Evolutionary conservation across 2,888 invertebrate species (phyloP), one percentile per base, ranked within the genome.

Genomic region (Steinernema carpocapsae): DNA sequence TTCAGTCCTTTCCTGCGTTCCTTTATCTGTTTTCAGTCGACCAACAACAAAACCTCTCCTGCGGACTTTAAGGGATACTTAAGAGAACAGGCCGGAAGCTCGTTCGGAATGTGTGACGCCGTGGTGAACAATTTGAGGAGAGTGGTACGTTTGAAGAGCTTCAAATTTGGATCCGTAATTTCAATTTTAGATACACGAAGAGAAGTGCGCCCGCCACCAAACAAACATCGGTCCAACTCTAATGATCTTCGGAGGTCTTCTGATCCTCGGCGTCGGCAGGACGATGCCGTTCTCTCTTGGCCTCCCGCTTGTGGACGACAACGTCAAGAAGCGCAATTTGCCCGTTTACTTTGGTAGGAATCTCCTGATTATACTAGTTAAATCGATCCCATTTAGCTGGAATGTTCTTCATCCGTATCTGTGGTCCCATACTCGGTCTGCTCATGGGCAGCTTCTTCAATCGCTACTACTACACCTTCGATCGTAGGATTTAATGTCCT

Each of bases 221-320:
- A 76, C 85, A 4, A 76, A 78, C 71, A 19, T 81, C 24, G 86
- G 84, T 0, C 87, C 87, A 14, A 86, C 85, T 70, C 77, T 80
- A 70, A 85, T 86, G 76, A 86, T 88, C 56, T 87, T 88, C 77
- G 73, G 81, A 26, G 87, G 86, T 7, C 78, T 87, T 22, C 75
- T 88, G 32, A 79, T 88, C 24, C 79, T 87, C 7, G 87, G 87
- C 74, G 81, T 87, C 45, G 87, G 87, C 19, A 79, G 87, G 72
- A 87, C 86, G 19, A 87, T 88, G 87, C 87, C 87, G 0, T 88
- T 86, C 76, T 85, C 87, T 1, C 79, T 87, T 10, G 87, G 87
- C 19, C 76, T 87, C 7, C 87, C 87, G 1, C 76, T 87, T 12
- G 83, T 87, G 76, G 87, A 87, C 76, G 87, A 87, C 76, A 88